These are phyloP conservation scores for Uropsilus gracilis DNA, from an alignment of 2,113 vertebrate species.

Conservation along the genomic window DNA sequence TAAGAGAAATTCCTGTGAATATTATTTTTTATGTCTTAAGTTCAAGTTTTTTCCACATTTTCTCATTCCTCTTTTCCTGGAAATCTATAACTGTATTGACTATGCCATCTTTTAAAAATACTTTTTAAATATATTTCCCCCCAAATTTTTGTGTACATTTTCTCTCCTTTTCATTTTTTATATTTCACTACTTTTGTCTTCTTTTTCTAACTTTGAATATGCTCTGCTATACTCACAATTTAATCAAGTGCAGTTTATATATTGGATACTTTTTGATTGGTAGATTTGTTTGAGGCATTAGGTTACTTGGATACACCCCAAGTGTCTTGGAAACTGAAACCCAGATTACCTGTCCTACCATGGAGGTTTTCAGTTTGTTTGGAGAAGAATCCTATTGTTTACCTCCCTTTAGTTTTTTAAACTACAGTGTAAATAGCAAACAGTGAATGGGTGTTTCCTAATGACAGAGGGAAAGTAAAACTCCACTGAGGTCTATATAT, in stretches of 20 bases:
- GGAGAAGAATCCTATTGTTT: neutral
- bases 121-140: neutral
- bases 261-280: neutral
- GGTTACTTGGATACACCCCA: neutral
- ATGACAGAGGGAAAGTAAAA: neutral
- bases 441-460: neutral
- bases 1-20: neutral
- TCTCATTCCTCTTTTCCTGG: neutral
- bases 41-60: neutral
- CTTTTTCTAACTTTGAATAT: neutral
- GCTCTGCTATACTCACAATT: neutral
- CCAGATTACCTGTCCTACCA: neutral
- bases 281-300: neutral
- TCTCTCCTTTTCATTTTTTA: neutral
- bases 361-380: neutral
- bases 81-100: neutral
- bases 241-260: neutral
- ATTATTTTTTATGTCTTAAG: neutral
- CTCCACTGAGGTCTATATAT: neutral
- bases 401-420: neutral
- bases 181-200: neutral
- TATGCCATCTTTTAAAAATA: neutral
- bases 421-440: neutral
- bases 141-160: neutral
- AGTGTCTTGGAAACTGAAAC: neutral